phyloP scores from a whole-genome alignment of 2,888 invertebrate species.

The Tenodera sinensis region DNA sequence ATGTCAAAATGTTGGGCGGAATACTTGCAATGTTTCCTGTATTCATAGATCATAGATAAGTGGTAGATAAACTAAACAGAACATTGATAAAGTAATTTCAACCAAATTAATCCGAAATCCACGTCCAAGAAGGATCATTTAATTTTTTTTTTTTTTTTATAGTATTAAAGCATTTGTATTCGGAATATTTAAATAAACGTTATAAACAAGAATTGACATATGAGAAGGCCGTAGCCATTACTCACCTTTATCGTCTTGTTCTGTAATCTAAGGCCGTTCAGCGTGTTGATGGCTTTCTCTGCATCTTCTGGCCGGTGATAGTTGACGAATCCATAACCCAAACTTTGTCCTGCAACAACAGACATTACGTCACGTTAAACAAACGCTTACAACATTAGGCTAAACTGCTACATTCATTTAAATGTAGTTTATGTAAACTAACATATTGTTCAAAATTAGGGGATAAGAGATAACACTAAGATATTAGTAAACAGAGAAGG shows the following conservation, averaged over 20 bases:
- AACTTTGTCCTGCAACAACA: slow-evolving; percentile 77
- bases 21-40: no score
- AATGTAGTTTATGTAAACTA: background rate
- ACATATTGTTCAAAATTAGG: background rate
- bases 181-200: no score
- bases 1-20: no score
- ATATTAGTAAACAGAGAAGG: background rate
- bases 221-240: background rate
- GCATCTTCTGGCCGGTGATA: slow-evolving; percentile 97
- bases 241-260: slow-evolving; percentile 98
- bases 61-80: no score
- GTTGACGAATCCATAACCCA: slow-evolving; percentile 99
- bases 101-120: no score
- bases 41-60: no score
- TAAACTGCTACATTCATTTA: background rate
- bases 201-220: no score
- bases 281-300: slow-evolving; percentile 95
- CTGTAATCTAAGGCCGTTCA: slow-evolving; percentile 96
- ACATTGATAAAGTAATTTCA: no score
- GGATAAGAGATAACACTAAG: background rate
- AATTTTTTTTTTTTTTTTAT: no score
- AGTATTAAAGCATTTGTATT: no score
- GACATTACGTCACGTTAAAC: background rate
- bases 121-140: no score
- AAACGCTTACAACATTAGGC: no score